Conservation (phyloP, 2,888 invertebrate species). For the Drosophila mercatorum region DNA sequence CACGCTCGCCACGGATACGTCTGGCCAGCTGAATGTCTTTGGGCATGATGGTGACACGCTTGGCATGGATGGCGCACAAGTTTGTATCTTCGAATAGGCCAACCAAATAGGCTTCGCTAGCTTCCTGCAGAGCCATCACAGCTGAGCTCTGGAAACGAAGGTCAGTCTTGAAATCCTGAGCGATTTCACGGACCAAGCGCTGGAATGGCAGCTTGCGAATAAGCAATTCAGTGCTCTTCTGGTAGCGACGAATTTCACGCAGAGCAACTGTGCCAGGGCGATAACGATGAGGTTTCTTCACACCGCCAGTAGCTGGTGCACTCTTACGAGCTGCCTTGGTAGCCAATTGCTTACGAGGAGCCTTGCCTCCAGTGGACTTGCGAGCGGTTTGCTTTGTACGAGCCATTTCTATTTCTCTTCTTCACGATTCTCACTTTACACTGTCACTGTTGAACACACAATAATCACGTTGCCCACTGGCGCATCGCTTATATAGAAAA, state of each 20-base stretch:
- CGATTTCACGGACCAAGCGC: too few relatives aligned
- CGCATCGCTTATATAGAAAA: constrained; percentile 9
- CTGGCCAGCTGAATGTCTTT: constrained; percentile 98
- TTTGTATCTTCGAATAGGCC: constrained; percentile 10
- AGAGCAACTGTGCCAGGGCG: constrained; percentile 1
- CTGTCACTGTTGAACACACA: constrained; percentile 17
- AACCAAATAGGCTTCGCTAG: too few relatives aligned
- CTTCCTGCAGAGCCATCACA: too few relatives aligned
- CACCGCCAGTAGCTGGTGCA: too few relatives aligned
- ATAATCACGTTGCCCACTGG: background rate
- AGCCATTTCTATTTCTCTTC: background rate
- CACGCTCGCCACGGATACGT: constrained; percentile 97
- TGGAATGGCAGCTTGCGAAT: too few relatives aligned
- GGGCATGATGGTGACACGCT: constrained; percentile 98
- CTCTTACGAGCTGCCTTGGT: background rate
- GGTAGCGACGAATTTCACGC: constrained; percentile 5
- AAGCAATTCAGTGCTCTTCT: constrained; percentile 1
- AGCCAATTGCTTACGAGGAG: too few relatives aligned
- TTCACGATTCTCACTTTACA: constrained; percentile 11
- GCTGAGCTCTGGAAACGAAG: too few relatives aligned
- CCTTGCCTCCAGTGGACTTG: too few relatives aligned
- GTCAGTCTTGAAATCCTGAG: too few relatives aligned
- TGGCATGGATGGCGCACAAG: constrained; percentile 94
- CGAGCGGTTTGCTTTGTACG: constrained; percentile 2
- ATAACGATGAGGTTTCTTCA: too few relatives aligned